These are phyloP conservation scores for Sternotherus odoratus DNA, from an alignment of 2,797 vertebrate species.

Conservation along the genomic window DNA sequence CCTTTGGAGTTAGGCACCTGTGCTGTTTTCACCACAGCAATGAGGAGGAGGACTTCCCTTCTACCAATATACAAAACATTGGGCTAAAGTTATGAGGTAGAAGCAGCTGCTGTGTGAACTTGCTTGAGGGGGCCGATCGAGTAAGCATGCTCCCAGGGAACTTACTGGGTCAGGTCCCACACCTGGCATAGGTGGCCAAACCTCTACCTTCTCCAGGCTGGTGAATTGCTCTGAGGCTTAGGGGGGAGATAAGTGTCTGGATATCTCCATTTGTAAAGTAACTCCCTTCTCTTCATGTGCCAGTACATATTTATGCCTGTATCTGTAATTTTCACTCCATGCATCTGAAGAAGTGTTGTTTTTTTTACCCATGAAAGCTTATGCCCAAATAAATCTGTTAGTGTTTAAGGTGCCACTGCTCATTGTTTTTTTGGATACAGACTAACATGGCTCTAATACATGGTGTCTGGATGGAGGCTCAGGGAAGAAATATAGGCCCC, in stretches of 20 bases:
- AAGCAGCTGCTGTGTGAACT: background rate
- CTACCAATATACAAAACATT: background rate
- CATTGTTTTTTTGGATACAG: too few relatives aligned
- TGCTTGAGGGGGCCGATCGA: background rate
- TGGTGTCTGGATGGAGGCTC: background rate
- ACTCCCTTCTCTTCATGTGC: too few relatives aligned
- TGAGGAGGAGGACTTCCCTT: background rate
- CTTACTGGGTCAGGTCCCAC: background rate
- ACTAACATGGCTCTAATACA: too few relatives aligned
- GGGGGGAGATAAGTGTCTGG: background rate
- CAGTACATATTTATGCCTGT: too few relatives aligned
- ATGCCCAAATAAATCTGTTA: too few relatives aligned
- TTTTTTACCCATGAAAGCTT: too few relatives aligned
- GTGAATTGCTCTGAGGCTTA: background rate
- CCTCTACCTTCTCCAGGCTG: background rate
- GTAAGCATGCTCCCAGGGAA: background rate
- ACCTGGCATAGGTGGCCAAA: background rate
- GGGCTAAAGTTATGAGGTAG: background rate
- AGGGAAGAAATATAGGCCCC: background rate
- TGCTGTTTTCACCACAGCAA: background rate
- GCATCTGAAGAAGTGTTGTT: too few relatives aligned
- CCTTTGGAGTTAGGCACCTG: background rate
- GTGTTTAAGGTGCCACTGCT: too few relatives aligned
- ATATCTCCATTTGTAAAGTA: too few relatives aligned
- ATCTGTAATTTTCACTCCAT: too few relatives aligned